Evolutionary conservation across 2,888 invertebrate species (phyloP).

Genomic region (Atrina japonica): DNA sequence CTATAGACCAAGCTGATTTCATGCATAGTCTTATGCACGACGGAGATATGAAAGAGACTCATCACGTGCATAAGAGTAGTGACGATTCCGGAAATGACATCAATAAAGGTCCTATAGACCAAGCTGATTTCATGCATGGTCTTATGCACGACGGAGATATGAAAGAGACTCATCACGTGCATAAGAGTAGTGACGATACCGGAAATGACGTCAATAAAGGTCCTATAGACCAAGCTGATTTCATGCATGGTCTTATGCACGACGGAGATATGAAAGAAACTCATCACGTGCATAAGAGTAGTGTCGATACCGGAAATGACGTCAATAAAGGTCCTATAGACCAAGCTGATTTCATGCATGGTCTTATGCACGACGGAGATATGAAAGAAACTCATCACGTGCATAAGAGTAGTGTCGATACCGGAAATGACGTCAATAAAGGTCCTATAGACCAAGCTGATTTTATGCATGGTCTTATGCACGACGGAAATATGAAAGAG

Average conservation of each 20-base stretch:
- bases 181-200: conserved; percentile 4
- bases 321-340: conserved; percentile 10
- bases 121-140: conserved; percentile 45
- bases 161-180: neutral
- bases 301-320: neutral
- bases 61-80: conserved; percentile 27
- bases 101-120: conserved; percentile 24
- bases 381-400: conserved; percentile 7
- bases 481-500: conserved; percentile 13
- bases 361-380: conserved; percentile 16
- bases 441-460: conserved; percentile 17
- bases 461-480: conserved; percentile 18
- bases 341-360: conserved; percentile 12
- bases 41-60: conserved; percentile 20
- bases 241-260: conserved; percentile 28
- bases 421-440: neutral
- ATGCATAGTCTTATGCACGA: conserved; percentile 31
- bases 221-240: conserved; percentile 26
- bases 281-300: conserved; percentile 16
- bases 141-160: conserved; percentile 47
- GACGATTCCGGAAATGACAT: conserved; percentile 18
- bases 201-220: neutral
- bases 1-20: conserved; percentile 22
- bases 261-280: conserved; percentile 20
- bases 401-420: conserved; percentile 16